Base-by-base conservation (phyloP, 2,888 invertebrate genomes). In the Rhimphoctona megacephalus region DNA sequence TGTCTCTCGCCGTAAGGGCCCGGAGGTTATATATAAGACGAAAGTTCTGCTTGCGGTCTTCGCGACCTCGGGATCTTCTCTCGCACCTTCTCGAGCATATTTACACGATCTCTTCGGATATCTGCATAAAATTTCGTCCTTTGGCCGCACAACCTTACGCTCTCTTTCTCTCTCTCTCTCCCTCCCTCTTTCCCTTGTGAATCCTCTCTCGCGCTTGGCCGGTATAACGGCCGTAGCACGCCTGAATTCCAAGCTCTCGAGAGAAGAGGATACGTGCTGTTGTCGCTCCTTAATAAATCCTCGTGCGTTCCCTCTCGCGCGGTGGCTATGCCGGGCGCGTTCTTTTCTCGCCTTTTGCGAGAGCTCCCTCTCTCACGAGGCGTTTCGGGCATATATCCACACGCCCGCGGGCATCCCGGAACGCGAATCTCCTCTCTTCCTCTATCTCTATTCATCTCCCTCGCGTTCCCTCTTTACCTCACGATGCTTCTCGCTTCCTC, bases 221-320 rank as follows among this genome's bases (percentile, higher is more conserved):
- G 70, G 61, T 82, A 73, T 85, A 88, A 85, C 88, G 82, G 86
- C 81, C 84, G 72, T 83, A 85, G 86, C 86, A 82, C 83, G 82
- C 86, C 85, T 88, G 84, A 83, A 89, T 89, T 89, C 88, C 89
- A 74, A 79, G 57, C 67, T 72, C 73, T 78, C 52, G 73, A 73
- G 52, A 81, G 76, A 66, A 78, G 69, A 83, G 73, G 89, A 85
- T 86, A 88, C 88, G 89, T 89, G 89, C 90, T 25, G 39, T 54
- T 74, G 54, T 82, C 69, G 90, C 90, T 89, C 89, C 90, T 91
- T 92, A 92, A 93, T 93, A 93, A 93, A 93, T 93, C 92, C 91
- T 90, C 87, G 78, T 83, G 86, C 85, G 85, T 85, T 87, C 83
- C 72, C 81, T 72, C 83, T 86, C 81, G 77, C 81, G 77, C 87